Evolutionary conservation across 2,113 vertebrate genomes (phyloP), one percentile per base, ranked within the genome.

Genomic region (Centropristis striata): DNA sequence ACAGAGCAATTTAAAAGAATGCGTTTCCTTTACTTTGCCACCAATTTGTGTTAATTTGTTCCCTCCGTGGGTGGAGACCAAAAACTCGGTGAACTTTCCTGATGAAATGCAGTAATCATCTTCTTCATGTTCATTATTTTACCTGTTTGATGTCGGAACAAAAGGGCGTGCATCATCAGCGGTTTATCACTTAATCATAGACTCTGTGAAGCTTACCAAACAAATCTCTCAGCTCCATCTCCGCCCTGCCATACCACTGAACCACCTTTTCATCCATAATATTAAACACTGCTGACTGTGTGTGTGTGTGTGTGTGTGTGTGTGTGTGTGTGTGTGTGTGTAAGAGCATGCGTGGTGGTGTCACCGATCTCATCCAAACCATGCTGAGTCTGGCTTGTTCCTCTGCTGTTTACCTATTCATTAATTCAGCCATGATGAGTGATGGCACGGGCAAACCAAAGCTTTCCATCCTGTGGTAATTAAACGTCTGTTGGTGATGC

Each of bases 341-440:
- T 14, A 44, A 15, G 8, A 15, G 55, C 32, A 46, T 28, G 67
- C 69, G 54, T 42, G 53, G 3, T 27, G 78, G 47, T 37, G 61
- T 81, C 46, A 42, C 68, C 39, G 65, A 53, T 69, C 75, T 82
- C 67, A 74, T 83, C 65, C 53, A 25, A 51, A 66, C 70, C 71
- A 32, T 10, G 71, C 79, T 66, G 83, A 86, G 66, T 72, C 23
- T 46, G 46, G 23, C 32, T 70, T 55, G 72, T 83, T 80, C 59
- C 53, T 68, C 51, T 18, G 42, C 90, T 89, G 78, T 92, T 93
- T 91, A 87, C 67, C 79, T 83, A 71, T 93, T 91, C 80, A 92
- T 92, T 89, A 82, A 89, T 92, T 93, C 82, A 83, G 14, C 25
- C 3, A 4, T 94, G 88, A 4, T 94, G 88, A 94, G 51, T 78